Evolutionary conservation across 2,797 vertebrate genomes (phyloP), one percentile per base, ranked within the genome.

Genomic region (Anguilla pacifica): DNA sequence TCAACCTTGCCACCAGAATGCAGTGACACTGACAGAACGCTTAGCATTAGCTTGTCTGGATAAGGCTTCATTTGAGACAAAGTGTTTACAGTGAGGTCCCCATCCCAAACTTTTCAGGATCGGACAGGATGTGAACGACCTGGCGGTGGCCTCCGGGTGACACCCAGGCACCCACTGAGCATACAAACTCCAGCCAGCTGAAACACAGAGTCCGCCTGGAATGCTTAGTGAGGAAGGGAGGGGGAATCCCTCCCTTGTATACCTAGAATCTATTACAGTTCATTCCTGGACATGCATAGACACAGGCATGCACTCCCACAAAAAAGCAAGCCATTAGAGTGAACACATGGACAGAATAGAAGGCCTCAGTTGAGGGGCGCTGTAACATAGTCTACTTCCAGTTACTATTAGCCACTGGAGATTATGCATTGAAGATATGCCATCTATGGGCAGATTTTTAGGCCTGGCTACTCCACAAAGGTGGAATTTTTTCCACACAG

Each of bases 201-300:
- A 83, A 43, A 84, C 81, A 28, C 19, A 84, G 49, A 22, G 82
- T 87, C 86, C 59, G 31, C 39, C 35, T 87, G 86, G 86, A 67
- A 87, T 84, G 81, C 53, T 25, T 70, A 35, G 43, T 43, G 55
- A 7, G 35, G 35, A 35, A 19, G 43, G 43, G 43, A 57, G 25
- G 9, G 9, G 6, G 6, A 13, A 39, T 28, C 25, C 72, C 57
- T 43, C 74, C 72, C 53, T 64, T 61, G 28, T 86, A 74, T 70
- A 86, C 86, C 79, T 43, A 22, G 57, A 59, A 74, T 86, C 53
- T 57, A 57, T 59, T 53, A 81, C 86, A 86, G 86, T 81, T 86
- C 86, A 86, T 86, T 86, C 74, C 79, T 86, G 55, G 86, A 86
- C 86, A 86, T 81, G 74, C 79, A 86, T 57, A 86, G 86, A 55